These are phyloP conservation scores for Novumbra hubbsi DNA, from an alignment of 2,797 vertebrate genomes.

Conservation along the genomic window DNA sequence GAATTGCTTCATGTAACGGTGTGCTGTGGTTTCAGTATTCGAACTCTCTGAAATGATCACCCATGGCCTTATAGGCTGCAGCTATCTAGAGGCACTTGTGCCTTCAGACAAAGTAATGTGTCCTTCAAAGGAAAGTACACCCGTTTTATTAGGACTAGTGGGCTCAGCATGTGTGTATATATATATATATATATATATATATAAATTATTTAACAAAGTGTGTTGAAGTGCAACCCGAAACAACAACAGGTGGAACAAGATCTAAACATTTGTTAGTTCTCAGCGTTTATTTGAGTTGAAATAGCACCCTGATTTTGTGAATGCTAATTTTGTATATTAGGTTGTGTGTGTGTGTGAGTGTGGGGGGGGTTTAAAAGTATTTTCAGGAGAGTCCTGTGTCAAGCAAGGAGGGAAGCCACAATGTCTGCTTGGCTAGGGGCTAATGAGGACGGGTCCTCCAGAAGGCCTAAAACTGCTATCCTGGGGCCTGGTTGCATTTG, in stretches of 20 bases:
- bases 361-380: too few species aligned
- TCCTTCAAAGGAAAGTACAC: neutral
- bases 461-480: too few species aligned
- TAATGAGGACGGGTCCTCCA: too few species aligned
- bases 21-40: neutral
- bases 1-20: slow-evolving; percentile 9
- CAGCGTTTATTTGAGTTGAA: neutral
- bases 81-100: neutral
- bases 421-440: too few species aligned
- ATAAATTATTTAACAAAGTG: neutral
- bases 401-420: too few species aligned
- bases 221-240: neutral
- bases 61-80: neutral
- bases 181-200: neutral
- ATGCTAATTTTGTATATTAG: too few species aligned
- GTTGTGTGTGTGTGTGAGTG: too few species aligned
- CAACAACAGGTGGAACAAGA: neutral
- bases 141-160: neutral
- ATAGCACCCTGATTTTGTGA: too few species aligned
- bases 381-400: too few species aligned
- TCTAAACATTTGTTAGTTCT: neutral
- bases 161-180: neutral
- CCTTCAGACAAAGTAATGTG: neutral
- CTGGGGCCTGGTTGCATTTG: too few species aligned
- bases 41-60: neutral